Base-by-base conservation (phyloP, 2,113 vertebrate genomes). In the Phylloscopus trochilus region DNA sequence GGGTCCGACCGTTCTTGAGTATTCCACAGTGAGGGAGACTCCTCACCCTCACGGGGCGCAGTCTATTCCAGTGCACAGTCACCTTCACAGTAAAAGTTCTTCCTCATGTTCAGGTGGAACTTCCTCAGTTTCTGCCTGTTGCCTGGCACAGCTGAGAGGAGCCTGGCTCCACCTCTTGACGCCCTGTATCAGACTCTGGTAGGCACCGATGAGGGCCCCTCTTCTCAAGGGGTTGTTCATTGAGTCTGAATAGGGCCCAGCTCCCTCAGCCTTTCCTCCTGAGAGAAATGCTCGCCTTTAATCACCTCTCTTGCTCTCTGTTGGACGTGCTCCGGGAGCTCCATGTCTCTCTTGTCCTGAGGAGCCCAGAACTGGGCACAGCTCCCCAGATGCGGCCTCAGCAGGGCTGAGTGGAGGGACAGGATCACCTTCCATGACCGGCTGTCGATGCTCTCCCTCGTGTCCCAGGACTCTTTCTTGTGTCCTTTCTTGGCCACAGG, bases 391-490 rank as follows among this genome's bases (percentile, higher is more conserved):
- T 7, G 20, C 0, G 44, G 18, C 24, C 11, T 53, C 5, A 9
- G 1, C 18, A 44, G 28, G 7, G 1, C n/a, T 39, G 39, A 39
- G 15, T 1, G 8, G 1, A 30, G 3, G 10, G 6, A 0, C 13
- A 30, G 16, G 19, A 41, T 60, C 53, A 15, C 28, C 9, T 68
- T 1, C 23, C 9, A 2, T 1, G 0, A 12, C 46, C 39, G 47
- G 16, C 53, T 60, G n/a, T 3, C 37, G 60, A 0, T 22, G 62
- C 14, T 10, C 3, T 31, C 53, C 53, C 78, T 13, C 13, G 22
- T 26, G 46, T 28, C 27, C n/a, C 53, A n/a, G 20, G 44, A 21
- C 2, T 3, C 13, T 33, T 47, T 47, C 47, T 12, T 23, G 22
- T 47, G 47, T 12, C 47, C 26, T 1, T 20, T 15, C 53, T 17